Evolutionary conservation across 2,113 vertebrate species (phyloP).

Genomic region (Aplodontia rufa): DNA sequence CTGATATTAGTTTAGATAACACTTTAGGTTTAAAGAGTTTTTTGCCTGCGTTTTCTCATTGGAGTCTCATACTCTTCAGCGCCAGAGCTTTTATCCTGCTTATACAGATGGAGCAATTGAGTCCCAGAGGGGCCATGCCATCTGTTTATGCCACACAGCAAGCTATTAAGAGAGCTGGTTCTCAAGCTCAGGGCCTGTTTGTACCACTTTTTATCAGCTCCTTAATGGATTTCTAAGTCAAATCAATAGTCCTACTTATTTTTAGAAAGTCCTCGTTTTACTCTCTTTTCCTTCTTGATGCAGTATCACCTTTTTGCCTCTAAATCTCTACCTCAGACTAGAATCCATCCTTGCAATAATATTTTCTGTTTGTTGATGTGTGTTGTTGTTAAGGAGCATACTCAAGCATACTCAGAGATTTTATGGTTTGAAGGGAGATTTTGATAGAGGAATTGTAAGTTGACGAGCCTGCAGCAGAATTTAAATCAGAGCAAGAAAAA

Average conservation of each 20-base stretch:
- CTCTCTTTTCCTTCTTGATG: not conserved
- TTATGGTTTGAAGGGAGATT: not conserved
- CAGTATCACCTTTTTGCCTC: not conserved
- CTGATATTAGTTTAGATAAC: not conserved
- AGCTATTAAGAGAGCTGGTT: not conserved
- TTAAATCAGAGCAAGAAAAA: constrained; percentile 34
- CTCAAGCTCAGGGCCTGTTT: not conserved
- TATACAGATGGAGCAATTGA: constrained; percentile 12
- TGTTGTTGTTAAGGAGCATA: not conserved
- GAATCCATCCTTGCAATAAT: not conserved
- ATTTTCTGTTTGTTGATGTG: constrained; percentile 41
- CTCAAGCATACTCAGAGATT: not conserved
- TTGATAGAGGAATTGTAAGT: not conserved
- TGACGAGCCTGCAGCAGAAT: not conserved
- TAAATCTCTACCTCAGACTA: not conserved
- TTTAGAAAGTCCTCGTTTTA: constrained; percentile 11
- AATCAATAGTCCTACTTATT: not conserved
- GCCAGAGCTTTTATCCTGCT: constrained; percentile 9
- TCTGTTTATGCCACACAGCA: constrained; percentile 36
- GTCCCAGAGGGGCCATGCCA: not conserved
- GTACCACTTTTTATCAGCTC: constrained; percentile 8
- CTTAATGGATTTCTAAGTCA: constrained; percentile 31
- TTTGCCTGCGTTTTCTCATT: not conserved
- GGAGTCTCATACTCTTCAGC: not conserved
- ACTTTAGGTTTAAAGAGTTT: not conserved